These are phyloP conservation scores for Megastigmus dorsalis DNA, from an alignment of 2,888 invertebrate species.

Conservation along the genomic window DNA sequence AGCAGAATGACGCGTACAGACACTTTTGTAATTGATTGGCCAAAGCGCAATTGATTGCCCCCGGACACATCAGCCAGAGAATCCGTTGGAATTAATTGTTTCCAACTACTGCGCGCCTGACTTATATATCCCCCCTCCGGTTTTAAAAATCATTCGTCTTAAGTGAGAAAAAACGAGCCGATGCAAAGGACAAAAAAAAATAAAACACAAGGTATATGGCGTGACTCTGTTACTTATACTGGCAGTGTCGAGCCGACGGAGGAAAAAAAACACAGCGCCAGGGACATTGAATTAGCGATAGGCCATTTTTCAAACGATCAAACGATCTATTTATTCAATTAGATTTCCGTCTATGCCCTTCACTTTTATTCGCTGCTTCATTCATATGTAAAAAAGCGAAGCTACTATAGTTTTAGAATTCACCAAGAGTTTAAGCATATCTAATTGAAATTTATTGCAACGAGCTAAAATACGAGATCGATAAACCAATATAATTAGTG, in stretches of 20 bases:
- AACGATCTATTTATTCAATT: slow-evolving; percentile 41
- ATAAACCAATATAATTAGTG: too few relatives aligned
- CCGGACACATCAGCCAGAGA: slow-evolving; percentile 5
- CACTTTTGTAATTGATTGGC: slow-evolving; percentile 43
- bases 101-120: slow-evolving; percentile 19
- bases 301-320: slow-evolving; percentile 22
- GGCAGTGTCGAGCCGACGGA: too few relatives aligned
- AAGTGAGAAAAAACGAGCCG: slow-evolving; percentile 17
- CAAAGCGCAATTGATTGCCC: slow-evolving; percentile 47
- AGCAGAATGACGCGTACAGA: slow-evolving; percentile 23
- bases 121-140: slow-evolving; percentile 21
- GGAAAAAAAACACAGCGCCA: not conserved
- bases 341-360: not conserved
- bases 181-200: not conserved
- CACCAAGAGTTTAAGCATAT: not conserved
- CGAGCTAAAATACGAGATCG: too few relatives aligned
- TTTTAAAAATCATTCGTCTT: slow-evolving; percentile 43
- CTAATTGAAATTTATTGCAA: slow-evolving; percentile 27
- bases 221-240: not conserved
- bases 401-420: slow-evolving; percentile 17
- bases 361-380: slow-evolving; percentile 1
- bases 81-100: slow-evolving; percentile 50
- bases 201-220: not conserved
- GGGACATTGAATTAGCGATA: slow-evolving; percentile 26
- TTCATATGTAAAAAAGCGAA: not conserved